phyloP scores from a whole-genome alignment of 2,888 invertebrate genomes.

The Beris morrisii region DNA sequence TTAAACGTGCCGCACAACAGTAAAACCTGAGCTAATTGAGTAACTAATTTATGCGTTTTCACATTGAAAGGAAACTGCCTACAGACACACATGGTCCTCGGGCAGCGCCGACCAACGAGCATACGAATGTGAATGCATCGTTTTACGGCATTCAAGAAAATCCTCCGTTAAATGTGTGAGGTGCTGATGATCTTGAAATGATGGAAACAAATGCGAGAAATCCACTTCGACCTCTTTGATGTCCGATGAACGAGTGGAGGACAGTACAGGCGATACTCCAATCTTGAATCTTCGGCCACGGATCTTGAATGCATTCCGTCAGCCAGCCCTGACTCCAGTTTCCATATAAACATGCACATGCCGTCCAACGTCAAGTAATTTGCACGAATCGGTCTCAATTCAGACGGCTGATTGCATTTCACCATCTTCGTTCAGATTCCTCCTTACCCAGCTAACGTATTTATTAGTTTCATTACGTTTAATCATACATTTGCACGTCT shows the following conservation, averaged over 20 bases:
- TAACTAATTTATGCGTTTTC: conserved; percentile 36
- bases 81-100: conserved; percentile 12
- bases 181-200: conserved; percentile 15
- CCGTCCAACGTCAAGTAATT: conserved; percentile 11
- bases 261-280: conserved; percentile 4
- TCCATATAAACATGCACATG: conserved; percentile 6
- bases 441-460: conserved; percentile 14
- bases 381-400: conserved; percentile 3
- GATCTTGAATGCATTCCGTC: background rate
- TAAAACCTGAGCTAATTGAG: conserved; percentile 36
- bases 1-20: conserved; percentile 34
- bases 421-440: conserved; percentile 4
- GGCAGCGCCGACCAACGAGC: conserved; percentile 1
- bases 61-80: conserved; percentile 27
- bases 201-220: conserved; percentile 17
- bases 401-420: conserved; percentile 12
- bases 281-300: too few relatives aligned
- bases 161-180: conserved; percentile 14
- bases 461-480: conserved; percentile 25
- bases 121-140: background rate
- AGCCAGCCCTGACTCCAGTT: background rate
- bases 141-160: conserved; percentile 14
- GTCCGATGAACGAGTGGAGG: background rate
- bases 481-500: conserved; percentile 5
- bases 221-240: conserved; percentile 2